Percentiles rank a stretch among this genome's conserved stretches.
These are phyloP conservation scores for Clarias laeviceps DNA, from an alignment of 2,797 vertebrate species.

Conservation along the genomic window DNA sequence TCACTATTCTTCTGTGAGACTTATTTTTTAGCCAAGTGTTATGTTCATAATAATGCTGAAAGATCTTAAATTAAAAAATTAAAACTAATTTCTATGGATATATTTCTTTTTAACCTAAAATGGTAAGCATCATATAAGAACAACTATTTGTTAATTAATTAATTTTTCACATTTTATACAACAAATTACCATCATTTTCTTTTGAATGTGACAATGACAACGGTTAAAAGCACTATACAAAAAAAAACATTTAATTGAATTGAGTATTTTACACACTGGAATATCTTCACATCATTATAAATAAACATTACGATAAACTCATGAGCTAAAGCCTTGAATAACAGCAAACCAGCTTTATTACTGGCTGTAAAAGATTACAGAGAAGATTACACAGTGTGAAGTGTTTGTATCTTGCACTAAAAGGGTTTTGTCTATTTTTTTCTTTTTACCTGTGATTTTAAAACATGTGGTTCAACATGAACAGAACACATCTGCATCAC, in stretches of 20 bases:
- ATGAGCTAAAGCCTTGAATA: background rate
- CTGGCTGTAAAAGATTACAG: slow-evolving; percentile 1
- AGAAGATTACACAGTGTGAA: background rate
- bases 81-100: background rate
- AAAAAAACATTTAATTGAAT: no score
- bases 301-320: background rate
- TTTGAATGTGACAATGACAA: no score
- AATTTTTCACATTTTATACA: no score
- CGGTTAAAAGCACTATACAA: no score
- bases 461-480: background rate
- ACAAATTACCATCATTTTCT: no score
- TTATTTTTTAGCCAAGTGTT: background rate
- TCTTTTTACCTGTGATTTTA: background rate
- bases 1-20: background rate
- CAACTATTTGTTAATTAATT: no score
- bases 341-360: background rate
- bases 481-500: background rate
- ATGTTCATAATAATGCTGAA: background rate
- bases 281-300: background rate
- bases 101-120: background rate
- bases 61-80: background rate
- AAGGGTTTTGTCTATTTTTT: background rate
- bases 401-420: background rate
- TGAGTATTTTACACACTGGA: no score
- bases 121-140: background rate